Conservation (phyloP, 2,113 vertebrate genomes). For the Pedetes capensis region DNA sequence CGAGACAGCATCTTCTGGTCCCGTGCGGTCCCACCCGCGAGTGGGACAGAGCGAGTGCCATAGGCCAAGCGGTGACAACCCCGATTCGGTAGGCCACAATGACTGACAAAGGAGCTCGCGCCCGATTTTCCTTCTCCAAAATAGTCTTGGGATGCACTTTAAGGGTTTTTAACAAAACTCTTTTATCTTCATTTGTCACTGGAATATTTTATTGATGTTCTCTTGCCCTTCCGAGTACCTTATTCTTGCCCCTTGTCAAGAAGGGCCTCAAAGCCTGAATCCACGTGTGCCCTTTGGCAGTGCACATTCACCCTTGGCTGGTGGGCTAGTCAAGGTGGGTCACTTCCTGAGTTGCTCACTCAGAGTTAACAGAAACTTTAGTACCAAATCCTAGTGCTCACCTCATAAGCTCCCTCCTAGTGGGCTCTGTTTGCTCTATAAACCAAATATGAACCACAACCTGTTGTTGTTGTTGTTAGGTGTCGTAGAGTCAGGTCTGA, state of each 20-base stretch:
- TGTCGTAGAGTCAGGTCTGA: too few relatives aligned
- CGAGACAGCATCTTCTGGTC: neutral
- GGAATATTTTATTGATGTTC: neutral
- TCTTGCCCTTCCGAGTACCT: neutral
- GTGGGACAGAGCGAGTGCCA: accelerated
- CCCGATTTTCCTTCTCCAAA: neutral
- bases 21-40: accelerated
- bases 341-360: neutral
- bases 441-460: neutral
- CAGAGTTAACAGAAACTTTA: neutral
- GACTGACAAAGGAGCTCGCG: neutral
- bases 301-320: neutral
- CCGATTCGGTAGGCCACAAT: accelerated
- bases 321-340: neutral
- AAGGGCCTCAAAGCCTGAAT: neutral
- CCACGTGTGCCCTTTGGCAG: neutral
- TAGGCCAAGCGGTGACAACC: accelerated
- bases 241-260: neutral
- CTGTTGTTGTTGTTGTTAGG: too few relatives aligned
- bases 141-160: neutral
- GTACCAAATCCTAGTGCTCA: neutral
- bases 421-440: neutral
- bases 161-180: too few relatives aligned
- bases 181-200: neutral
- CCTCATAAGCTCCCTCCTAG: neutral